These are phyloP conservation scores for Oryzias woworae DNA, from an alignment of 2,113 vertebrate species.

Conservation along the genomic window DNA sequence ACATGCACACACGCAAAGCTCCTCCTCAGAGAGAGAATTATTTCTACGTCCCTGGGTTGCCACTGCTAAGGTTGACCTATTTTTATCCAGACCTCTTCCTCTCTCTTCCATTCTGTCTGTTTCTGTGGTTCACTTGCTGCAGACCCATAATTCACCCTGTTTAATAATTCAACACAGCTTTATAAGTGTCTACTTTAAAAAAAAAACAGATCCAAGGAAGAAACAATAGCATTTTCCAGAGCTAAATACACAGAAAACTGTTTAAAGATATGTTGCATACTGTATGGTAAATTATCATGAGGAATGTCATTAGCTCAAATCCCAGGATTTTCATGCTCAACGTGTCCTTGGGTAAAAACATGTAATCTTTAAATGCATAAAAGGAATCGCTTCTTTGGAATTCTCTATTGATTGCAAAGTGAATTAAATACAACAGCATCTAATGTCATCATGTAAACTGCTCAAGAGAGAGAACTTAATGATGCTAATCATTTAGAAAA, in stretches of 20 bases:
- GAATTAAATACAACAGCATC: no score
- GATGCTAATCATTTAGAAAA: background rate
- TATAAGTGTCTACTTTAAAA: slow-evolving; percentile 58
- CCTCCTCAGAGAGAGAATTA: slow-evolving; percentile 69
- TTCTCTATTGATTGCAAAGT: no score
- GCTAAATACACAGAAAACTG: background rate
- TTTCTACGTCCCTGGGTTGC: slow-evolving; percentile 75
- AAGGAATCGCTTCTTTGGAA: no score
- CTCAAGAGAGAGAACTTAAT: background rate
- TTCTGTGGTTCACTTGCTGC: slow-evolving; percentile 47
- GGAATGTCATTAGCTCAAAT: no score
- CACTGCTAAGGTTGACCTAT: slow-evolving; percentile 78
- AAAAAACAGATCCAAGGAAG: slow-evolving; percentile 52
- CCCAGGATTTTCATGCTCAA: no score
- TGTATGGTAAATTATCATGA: no score
- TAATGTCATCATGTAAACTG: no score
- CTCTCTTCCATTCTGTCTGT: slow-evolving; percentile 33
- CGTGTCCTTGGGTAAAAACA: no score
- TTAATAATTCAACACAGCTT: slow-evolving; percentile 77
- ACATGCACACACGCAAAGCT: slow-evolving; percentile 42
- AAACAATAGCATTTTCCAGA: slow-evolving; percentile 37
- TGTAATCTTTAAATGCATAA: no score
- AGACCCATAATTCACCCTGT: slow-evolving; percentile 73
- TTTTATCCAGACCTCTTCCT: slow-evolving; percentile 70
- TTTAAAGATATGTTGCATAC: background rate